These are phyloP conservation scores for Hydropsyche betteni DNA, from an alignment of 2,888 invertebrate species.

Conservation along the genomic window DNA sequence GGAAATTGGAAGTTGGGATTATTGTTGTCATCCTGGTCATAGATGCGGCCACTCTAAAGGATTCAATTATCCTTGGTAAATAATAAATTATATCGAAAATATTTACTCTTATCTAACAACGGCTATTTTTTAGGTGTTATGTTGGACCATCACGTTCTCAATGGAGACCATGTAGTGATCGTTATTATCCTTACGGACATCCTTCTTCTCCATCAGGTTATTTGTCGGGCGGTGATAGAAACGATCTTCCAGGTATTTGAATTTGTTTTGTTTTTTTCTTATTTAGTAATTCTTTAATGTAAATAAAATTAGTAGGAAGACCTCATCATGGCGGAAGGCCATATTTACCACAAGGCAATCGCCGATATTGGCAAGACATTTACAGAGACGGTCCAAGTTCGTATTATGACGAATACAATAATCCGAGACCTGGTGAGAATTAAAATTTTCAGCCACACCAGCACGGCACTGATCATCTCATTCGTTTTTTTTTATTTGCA, in stretches of 20 bases:
- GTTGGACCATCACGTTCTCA: constrained; percentile 81
- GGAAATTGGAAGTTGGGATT: constrained; percentile 80
- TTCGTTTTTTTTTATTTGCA: too few relatives aligned
- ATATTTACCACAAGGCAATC: constrained; percentile 60
- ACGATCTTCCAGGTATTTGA: constrained; percentile 55
- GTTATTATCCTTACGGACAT: constrained; percentile 74
- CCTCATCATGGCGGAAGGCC: constrained; percentile 55
- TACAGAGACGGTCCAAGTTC: constrained; percentile 63
- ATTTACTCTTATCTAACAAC: neutral
- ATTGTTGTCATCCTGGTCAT: constrained; percentile 84
- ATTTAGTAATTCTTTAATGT: neutral
- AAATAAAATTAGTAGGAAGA: constrained; percentile 4
- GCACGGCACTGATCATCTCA: neutral
- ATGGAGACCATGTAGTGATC: constrained; percentile 88
- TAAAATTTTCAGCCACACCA: neutral
- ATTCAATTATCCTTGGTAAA: constrained; percentile 81
- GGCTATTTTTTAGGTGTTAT: constrained; percentile 73
- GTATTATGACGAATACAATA: constrained; percentile 63
- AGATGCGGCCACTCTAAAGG: constrained; percentile 86
- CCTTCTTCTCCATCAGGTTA: constrained; percentile 48
- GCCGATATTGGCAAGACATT: constrained; percentile 63
- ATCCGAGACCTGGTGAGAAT: constrained; percentile 62
- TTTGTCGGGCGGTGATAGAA: constrained; percentile 52
- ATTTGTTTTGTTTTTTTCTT: neutral
- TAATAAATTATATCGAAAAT: constrained; percentile 3